phyloP scores from a whole-genome alignment of 2,797 vertebrate species.

The Setipinna tenuifilis region DNA sequence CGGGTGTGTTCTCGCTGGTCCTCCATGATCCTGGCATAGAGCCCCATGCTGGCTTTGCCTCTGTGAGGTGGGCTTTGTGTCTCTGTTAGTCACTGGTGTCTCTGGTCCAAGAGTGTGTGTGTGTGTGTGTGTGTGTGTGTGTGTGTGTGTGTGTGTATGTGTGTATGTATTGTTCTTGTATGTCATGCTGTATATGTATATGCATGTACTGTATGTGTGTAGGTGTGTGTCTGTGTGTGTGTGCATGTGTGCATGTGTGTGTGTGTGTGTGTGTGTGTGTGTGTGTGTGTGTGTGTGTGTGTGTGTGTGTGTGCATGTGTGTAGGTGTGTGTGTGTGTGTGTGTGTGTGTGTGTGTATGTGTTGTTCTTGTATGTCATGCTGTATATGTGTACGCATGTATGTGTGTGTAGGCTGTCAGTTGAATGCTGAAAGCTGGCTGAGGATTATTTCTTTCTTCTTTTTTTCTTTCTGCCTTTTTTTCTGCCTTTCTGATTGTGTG shows the following conservation, averaged over 20 bases:
- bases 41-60: too few species aligned
- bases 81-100: too few species aligned
- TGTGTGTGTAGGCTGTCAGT: neutral
- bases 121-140: neutral
- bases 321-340: neutral
- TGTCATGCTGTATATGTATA: neutral
- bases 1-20: neutral
- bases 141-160: neutral
- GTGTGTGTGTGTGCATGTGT: neutral
- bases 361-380: neutral
- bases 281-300: conserved; percentile 15
- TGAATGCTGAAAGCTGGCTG: neutral
- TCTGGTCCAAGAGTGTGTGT: too few species aligned
- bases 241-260: neutral
- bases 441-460: neutral
- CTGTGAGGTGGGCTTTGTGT: too few species aligned
- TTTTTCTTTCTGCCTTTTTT: neutral
- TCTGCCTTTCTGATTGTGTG: neutral
- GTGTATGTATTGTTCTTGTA: neutral
- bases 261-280: neutral
- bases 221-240: too few species aligned
- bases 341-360: neutral
- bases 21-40: too few species aligned
- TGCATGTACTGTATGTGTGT: neutral
- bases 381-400: neutral